A percentile compares a stretch with the other conserved stretches of the same genome.
Conservation (phyloP, 30 jellyfish, hydroid and myxozoan genomes). For the Rhopilema esculentum region DNA sequence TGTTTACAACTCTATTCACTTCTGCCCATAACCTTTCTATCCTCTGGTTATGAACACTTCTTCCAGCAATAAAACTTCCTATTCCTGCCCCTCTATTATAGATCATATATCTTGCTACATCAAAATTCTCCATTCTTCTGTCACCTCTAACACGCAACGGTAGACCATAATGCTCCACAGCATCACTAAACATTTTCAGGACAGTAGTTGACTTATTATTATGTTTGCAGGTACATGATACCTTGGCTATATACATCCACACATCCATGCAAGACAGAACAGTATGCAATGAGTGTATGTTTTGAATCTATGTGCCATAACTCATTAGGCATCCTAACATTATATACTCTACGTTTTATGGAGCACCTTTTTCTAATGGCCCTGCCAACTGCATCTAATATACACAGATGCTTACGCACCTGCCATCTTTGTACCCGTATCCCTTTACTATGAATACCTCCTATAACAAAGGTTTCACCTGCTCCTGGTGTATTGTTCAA, state of each 20-base stretch:
- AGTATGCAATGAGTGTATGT: conserved; percentile 16
- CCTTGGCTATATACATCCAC: conserved; percentile 48
- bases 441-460: conserved; percentile 44
- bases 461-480: conserved; percentile 42
- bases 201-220: conserved; percentile 56
- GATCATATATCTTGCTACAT: conserved; percentile 58
- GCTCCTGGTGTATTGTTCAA: conserved; percentile 31
- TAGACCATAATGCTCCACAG: conserved; percentile 40
- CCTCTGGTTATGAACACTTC: conserved; percentile 64
- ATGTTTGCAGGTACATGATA: conserved; percentile 40
- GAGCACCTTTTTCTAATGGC: conserved; percentile 38
- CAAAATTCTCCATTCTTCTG: conserved; percentile 51
- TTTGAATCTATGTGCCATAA: conserved; percentile 52
- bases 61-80: conserved; percentile 53
- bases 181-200: conserved; percentile 36
- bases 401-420: conserved; percentile 30
- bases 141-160: conserved; percentile 62
- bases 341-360: conserved; percentile 24
- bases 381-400: conserved; percentile 41
- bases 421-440: conserved; percentile 43
- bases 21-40: conserved; percentile 60
- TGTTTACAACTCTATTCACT: conserved; percentile 39
- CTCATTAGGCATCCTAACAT: conserved; percentile 16
- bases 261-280: conserved; percentile 51
- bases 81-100: conserved; percentile 38